These are phyloP conservation scores for Bellardia pandia DNA, from an alignment of 2,888 invertebrate species.

Conservation along the genomic window DNA sequence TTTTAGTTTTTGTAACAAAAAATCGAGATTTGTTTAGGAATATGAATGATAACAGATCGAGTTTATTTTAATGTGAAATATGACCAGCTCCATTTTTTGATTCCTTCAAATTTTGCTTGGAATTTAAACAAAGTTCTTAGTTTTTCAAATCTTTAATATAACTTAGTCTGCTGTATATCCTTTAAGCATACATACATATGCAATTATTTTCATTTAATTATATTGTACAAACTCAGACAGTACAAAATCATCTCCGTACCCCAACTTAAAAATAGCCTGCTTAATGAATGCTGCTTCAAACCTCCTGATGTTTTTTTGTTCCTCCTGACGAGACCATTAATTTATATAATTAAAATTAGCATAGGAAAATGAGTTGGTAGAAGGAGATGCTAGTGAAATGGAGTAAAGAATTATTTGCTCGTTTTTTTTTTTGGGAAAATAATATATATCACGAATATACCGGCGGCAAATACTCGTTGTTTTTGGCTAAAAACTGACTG, in stretches of 20 bases:
- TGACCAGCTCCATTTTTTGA: too few species aligned
- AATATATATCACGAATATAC: constrained; percentile 27
- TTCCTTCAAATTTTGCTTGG: too few species aligned
- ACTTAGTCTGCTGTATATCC: too few species aligned
- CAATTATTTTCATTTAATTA: constrained; percentile 1
- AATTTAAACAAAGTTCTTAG: too few species aligned
- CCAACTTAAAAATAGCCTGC: background rate
- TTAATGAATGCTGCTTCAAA: background rate
- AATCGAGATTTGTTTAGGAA: too few species aligned
- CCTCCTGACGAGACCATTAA: constrained; percentile 13
- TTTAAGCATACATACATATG: too few species aligned
- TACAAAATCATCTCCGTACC: background rate
- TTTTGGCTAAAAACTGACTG: background rate
- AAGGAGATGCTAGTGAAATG: background rate
- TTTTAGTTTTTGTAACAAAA: too few species aligned
- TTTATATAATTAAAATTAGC: constrained; percentile 66
- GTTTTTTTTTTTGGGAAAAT: background rate
- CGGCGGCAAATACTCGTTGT: constrained; percentile 58
- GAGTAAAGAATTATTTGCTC: background rate
- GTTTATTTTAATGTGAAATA: too few species aligned
- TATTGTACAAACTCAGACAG: background rate
- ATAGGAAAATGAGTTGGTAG: background rate
- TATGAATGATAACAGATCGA: too few species aligned
- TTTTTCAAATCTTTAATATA: too few species aligned
- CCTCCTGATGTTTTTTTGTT: background rate